Percentiles rank a stretch among this genome's conserved stretches.
phyloP scores from a whole-genome alignment of 2,888 invertebrate species.

The Torymus aiolomorphi region DNA sequence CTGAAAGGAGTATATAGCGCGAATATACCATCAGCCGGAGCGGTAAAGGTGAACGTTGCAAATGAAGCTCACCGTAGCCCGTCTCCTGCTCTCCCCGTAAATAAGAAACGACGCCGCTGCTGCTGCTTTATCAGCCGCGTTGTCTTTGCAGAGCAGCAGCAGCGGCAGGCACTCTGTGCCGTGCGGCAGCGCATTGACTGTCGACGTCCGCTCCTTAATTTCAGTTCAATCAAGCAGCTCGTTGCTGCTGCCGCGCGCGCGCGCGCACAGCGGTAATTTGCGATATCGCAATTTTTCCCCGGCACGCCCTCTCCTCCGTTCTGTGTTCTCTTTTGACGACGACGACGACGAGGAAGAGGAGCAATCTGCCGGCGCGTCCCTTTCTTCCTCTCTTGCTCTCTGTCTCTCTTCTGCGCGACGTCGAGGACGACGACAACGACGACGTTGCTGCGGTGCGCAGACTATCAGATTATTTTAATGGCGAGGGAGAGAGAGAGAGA shows the following conservation, averaged over 20 bases:
- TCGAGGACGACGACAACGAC: no score
- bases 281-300: conserved; percentile 57
- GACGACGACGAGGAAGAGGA: conserved; percentile 3
- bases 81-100: no score
- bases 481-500: conserved; percentile 25
- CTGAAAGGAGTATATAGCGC: no score
- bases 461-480: conserved; percentile 63
- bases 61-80: no score
- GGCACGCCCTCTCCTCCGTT: not conserved
- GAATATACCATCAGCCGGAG: no score
- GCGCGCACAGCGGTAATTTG: conserved; percentile 58
- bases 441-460: conserved; percentile 22
- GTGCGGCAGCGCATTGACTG: not conserved
- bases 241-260: no score
- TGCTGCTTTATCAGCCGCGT: no score
- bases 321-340: conserved; percentile 1
- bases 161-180: no score
- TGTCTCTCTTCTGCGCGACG: not conserved
- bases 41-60: no score
- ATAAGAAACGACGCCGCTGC: no score
- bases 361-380: conserved; percentile 34
- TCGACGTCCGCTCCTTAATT: conserved; percentile 43
- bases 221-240: conserved; percentile 59
- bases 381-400: conserved; percentile 23
- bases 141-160: no score